Evolutionary conservation across 2,888 invertebrate genomes (phyloP).

Genomic region (Onthophagus sagittarius): DNA sequence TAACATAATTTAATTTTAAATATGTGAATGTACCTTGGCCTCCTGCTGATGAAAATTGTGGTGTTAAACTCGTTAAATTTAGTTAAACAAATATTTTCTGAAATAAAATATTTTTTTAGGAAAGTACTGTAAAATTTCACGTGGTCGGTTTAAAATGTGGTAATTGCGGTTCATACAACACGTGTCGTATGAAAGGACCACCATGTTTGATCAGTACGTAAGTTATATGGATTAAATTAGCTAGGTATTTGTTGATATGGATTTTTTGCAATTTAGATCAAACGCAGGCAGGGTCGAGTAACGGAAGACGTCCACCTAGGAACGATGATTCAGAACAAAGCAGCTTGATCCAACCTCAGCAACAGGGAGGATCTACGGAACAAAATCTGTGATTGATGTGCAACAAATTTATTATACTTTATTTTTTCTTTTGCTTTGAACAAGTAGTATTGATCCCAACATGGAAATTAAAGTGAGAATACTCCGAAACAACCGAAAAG

Average conservation of each 20-base stretch:
- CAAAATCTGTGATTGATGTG: background rate
- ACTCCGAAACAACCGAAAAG: background rate
- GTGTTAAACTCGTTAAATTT: too few species aligned
- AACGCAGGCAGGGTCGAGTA: background rate
- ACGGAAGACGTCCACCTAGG: background rate
- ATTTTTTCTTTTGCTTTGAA: too few species aligned
- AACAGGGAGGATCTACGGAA: background rate
- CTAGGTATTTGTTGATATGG: background rate
- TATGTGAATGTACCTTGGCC: too few species aligned
- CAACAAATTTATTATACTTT: background rate
- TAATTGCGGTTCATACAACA: conserved; percentile 88
- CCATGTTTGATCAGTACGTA: conserved; percentile 24
- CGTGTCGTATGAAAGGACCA: conserved; percentile 71
- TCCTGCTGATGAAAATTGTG: too few species aligned
- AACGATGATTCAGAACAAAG: background rate
- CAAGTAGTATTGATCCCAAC: background rate
- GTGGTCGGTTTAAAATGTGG: conserved; percentile 83
- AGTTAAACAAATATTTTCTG: too few species aligned
- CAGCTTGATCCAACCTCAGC: background rate
- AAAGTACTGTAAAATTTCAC: conserved; percentile 79
- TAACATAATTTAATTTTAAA: too few species aligned
- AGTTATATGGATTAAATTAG: background rate
- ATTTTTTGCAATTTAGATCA: background rate
- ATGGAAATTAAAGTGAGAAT: background rate
- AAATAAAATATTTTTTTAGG: conserved; percentile 51